These are phyloP conservation scores for Anoplolepis gracilipes DNA, from an alignment of 1,140 invertebrate genomes.

Conservation along the genomic window DNA sequence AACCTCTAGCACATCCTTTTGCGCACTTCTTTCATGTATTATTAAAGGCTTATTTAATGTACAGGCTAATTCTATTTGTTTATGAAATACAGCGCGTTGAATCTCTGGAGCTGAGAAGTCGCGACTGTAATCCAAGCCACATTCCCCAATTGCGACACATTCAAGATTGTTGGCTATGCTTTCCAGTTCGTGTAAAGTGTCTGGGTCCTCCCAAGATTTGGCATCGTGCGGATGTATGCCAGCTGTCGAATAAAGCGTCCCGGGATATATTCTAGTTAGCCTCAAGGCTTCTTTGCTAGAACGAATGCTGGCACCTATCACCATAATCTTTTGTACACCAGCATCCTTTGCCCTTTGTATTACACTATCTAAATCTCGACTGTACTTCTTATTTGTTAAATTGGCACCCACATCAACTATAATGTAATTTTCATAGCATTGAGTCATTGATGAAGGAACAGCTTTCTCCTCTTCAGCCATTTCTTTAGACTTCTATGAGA, in stretches of 20 bases:
- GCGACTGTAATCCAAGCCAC: slow-evolving; percentile 97
- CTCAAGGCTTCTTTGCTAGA: slow-evolving; percentile 96
- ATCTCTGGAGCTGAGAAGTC: slow-evolving; percentile 96
- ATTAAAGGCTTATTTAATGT: slow-evolving; percentile 95
- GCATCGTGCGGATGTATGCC: slow-evolving; percentile 98
- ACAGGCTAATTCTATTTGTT: slow-evolving; percentile 95
- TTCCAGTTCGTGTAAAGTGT: slow-evolving; percentile 90
- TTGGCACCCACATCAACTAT: slow-evolving; percentile 97
- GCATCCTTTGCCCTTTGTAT: slow-evolving; percentile 96
- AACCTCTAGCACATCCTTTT: slow-evolving; percentile 91
- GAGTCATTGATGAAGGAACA: slow-evolving; percentile 83
- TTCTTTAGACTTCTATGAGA: slow-evolving; percentile 39
- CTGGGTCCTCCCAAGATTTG: slow-evolving; percentile 95
- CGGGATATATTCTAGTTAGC: slow-evolving; percentile 94
- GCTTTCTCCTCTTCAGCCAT: slow-evolving; percentile 82
- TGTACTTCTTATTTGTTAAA: slow-evolving; percentile 97
- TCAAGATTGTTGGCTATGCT: slow-evolving; percentile 92
- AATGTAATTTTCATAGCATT: slow-evolving; percentile 94
- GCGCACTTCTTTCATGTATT: slow-evolving; percentile 96
- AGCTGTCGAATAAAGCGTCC: slow-evolving; percentile 96
- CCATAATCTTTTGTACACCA: slow-evolving; percentile 98
- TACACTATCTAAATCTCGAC: slow-evolving; percentile 96
- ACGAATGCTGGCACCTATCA: slow-evolving; percentile 95
- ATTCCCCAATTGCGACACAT: slow-evolving; percentile 97
- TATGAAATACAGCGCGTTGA: slow-evolving; percentile 95